Base-by-base conservation (phyloP, 23 tunicate species). In the Styela plicata region DNA sequence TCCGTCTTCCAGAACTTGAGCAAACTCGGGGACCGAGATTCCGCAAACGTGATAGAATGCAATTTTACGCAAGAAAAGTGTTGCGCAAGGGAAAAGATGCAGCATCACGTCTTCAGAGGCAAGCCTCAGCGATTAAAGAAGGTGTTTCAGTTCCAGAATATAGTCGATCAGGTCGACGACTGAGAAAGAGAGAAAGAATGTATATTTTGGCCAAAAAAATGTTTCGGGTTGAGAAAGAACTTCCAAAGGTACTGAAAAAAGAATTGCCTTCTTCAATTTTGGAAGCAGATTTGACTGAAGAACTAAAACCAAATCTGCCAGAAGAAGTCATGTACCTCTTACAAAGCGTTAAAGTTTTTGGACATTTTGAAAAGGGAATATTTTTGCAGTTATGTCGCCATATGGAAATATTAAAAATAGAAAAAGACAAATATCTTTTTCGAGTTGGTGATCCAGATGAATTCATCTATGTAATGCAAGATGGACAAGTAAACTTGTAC, bases 401-500 rank as follows among this genome's bases (percentile, higher is more conserved):
- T 74, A 89, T 91, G 85, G 97, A 88, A 69, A 79, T 87, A 31
- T 5, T 91, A 18, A 80, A 76, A 27, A 29, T 96, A 21, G 85
- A 83, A 17, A 79, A 81, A 25, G 99, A 91, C 1, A 96, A 96
- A 19, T 82, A 70, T 64, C 66, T 96, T 0, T 96, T 96, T 73
- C 27, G 85, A n/a, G 87, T 89, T 1, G 99, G 99, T 24, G 97
- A 96, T 25, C 83, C 79, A 1, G 99, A 96, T 78, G 90, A 96
- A 64, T 96, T 90, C 89, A 87, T 96, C 24, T 96, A 96, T 36
- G 99, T 96, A 33, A 97, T 96, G 36, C 99, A 96, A 62, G 99
- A 91, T 63, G 99, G 99, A 2, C 93, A 87, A 67, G 78, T 96
- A 3, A 89, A 96, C 62, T 61, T 96, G 5, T 89, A 79, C 81